Percentiles rank a stretch among this genome's conserved stretches.
These are phyloP conservation scores for Rapana venosa DNA, from an alignment of 2,888 invertebrate genomes.

Conservation along the genomic window DNA sequence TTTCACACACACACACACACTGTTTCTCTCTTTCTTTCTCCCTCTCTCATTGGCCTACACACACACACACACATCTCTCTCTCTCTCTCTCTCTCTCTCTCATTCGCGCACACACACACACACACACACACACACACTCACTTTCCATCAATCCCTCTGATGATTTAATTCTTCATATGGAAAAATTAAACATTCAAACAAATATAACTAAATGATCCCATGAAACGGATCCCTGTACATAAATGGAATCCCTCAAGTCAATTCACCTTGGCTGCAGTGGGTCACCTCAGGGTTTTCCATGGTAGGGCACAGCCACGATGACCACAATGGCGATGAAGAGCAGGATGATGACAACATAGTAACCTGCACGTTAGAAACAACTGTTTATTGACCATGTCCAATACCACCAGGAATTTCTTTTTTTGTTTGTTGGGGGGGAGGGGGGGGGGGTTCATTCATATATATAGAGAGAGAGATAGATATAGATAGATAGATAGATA, in stretches of 20 bases:
- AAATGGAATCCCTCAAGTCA: not conserved
- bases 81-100: no score
- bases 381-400: not conserved
- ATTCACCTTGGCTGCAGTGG: not conserved
- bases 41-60: not conserved
- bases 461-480: no score
- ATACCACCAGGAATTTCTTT: not conserved
- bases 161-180: no score
- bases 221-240: not conserved
- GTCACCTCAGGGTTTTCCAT: constrained; percentile 55
- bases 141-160: no score
- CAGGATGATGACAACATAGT: constrained; percentile 86
- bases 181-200: no score
- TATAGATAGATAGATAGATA: no score
- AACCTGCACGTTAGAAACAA: constrained; percentile 78
- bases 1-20: no score
- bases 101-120: not conserved
- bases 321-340: constrained; percentile 85
- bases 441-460: not conserved
- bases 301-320: constrained; percentile 80
- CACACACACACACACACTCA: not conserved
- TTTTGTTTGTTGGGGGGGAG: no score
- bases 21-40: no score
- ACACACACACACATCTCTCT: no score
- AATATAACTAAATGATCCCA: not conserved